Conservation (phyloP, 2,113 vertebrate species). For the Nycticryphes semicollaris region DNA sequence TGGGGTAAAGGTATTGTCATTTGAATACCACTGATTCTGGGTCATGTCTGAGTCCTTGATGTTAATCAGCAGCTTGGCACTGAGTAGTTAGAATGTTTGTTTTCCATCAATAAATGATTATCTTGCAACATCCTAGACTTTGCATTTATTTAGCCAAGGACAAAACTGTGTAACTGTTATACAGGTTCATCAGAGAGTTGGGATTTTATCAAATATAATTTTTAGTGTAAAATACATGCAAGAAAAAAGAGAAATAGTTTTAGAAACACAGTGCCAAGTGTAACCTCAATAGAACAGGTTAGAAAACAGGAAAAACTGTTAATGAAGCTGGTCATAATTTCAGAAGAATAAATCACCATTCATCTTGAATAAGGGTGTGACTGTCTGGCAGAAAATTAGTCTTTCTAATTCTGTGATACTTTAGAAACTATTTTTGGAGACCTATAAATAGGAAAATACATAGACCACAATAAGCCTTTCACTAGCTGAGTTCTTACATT, state of each 20-base stretch:
- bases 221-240: not conserved
- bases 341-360: not conserved
- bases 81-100: not conserved
- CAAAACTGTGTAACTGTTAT: not conserved
- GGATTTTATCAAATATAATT: not conserved
- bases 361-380: not conserved
- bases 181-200: not conserved
- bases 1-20: not conserved
- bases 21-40: not conserved
- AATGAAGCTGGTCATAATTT: not conserved
- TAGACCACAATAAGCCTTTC: not conserved
- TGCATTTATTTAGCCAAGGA: not conserved
- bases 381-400: not conserved
- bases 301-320: not conserved
- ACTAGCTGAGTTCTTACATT: not conserved
- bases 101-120: not conserved
- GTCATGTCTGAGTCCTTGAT: not conserved
- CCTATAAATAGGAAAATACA: not conserved
- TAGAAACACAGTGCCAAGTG: not conserved
- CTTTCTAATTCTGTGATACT: not conserved
- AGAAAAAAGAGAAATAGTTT: not conserved
- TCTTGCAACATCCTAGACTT: not conserved
- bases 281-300: not conserved
- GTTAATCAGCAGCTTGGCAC: not conserved
- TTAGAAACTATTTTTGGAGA: not conserved